Evolutionary conservation across 2,113 vertebrate species (phyloP).

Genomic region (Zosterops borbonicus): DNA sequence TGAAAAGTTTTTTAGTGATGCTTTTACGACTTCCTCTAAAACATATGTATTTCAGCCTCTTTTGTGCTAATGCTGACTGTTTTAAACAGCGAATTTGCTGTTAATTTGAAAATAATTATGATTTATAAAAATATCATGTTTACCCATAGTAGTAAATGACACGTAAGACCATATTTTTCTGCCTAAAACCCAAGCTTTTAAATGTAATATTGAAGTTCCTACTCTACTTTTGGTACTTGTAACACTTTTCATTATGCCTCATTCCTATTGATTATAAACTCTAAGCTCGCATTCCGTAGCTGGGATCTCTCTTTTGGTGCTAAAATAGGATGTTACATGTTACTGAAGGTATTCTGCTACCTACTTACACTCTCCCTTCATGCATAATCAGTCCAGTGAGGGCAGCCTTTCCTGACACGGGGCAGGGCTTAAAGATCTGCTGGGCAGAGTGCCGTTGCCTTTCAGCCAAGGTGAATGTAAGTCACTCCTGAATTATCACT

Average conservation of each 20-base stretch:
- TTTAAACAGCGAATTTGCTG: not conserved
- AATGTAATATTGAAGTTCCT: not conserved
- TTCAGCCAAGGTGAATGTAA: not conserved
- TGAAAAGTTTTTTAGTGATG: not conserved
- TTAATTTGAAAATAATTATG: constrained; percentile 1
- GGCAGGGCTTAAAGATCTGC: not conserved
- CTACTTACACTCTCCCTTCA: not conserved
- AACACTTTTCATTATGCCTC: not conserved
- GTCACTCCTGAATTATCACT: not conserved
- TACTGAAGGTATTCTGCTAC: not conserved
- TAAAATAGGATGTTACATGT: not conserved
- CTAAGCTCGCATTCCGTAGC: not conserved
- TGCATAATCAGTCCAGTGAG: not conserved
- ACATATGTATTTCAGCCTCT: not conserved
- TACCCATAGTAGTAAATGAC: not conserved
- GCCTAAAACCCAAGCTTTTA: constrained; percentile 15
- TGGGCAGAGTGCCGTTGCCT: not conserved
- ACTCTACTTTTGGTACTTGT: constrained; percentile 19
- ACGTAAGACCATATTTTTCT: not conserved
- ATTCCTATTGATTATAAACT: not conserved
- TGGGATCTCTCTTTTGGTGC: constrained; percentile 9
- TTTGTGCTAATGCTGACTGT: not conserved
- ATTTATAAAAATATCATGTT: not conserved
- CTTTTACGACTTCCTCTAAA: not conserved
- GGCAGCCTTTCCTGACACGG: not conserved